Conservation (phyloP, 2,797 vertebrate species). For the Halcyon badia region DNA sequence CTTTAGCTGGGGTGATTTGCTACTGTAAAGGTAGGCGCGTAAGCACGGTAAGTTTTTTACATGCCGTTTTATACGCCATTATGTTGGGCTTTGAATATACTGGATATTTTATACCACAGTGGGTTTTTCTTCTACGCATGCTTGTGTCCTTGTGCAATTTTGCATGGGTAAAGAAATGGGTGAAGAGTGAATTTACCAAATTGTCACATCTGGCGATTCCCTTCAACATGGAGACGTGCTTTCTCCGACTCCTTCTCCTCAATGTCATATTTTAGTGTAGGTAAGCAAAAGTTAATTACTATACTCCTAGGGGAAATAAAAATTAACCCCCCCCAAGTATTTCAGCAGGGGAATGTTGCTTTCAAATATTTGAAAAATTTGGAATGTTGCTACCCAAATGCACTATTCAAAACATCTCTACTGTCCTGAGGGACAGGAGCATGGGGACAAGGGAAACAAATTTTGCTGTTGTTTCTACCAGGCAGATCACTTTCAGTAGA, state of each 20-base stretch:
- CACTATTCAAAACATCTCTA: constrained; percentile 26
- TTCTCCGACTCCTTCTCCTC: background rate
- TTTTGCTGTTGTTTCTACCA: background rate
- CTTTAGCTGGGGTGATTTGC: background rate
- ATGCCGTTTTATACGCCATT: background rate
- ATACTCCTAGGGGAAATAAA: constrained; percentile 5
- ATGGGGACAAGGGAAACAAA: background rate
- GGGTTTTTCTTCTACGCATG: background rate
- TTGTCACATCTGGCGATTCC: background rate
- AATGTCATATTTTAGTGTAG: background rate
- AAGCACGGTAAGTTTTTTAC: background rate
- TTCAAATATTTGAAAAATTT: constrained; percentile 26
- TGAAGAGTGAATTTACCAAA: background rate
- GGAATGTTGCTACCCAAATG: constrained; percentile 16
- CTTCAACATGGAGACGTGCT: background rate
- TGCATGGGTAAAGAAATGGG: background rate
- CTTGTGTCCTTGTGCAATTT: background rate
- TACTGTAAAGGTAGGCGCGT: background rate
- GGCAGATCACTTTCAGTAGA: background rate
- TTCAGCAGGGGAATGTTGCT: constrained; percentile 20
- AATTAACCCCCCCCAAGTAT: background rate
- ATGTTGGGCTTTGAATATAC: background rate
- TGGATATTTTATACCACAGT: background rate
- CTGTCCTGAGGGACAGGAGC: fast-evolving
- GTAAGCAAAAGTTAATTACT: constrained; percentile 13